A percentile compares a stretch with the other conserved stretches of the same genome.
Evolutionary conservation across 1,140 invertebrate genomes (phyloP).

Genomic region (Uloborus diversus): DNA sequence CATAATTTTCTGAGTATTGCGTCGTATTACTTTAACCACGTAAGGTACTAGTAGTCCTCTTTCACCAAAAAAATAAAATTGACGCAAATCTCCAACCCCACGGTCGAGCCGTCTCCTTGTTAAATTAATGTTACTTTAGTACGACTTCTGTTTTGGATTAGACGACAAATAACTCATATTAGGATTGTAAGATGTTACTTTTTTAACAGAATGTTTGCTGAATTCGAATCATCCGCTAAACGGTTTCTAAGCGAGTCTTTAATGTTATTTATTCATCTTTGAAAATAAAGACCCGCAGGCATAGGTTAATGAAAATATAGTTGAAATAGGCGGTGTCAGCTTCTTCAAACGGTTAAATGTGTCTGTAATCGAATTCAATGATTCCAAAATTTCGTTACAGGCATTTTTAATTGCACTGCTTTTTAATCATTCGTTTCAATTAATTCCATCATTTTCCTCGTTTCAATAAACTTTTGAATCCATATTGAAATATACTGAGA

Average conservation of each 20-base stretch:
- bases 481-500: background rate
- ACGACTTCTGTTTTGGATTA: too few species aligned
- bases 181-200: background rate
- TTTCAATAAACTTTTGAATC: background rate
- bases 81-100: too few species aligned
- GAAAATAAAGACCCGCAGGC: background rate
- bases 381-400: background rate
- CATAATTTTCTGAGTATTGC: too few species aligned
- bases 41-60: too few species aligned
- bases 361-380: background rate
- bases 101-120: too few species aligned
- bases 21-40: too few species aligned
- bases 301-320: background rate
- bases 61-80: too few species aligned
- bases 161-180: background rate
- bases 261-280: background rate
- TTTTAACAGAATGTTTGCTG: conserved; percentile 6
- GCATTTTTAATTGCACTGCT: background rate
- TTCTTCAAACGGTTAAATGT: background rate
- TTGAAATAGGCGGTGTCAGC: background rate
- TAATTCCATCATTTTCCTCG: background rate
- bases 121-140: too few species aligned
- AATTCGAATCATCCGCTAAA: background rate
- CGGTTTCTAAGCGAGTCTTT: conserved; percentile 11
- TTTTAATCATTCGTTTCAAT: background rate